A percentile compares a stretch with the other conserved stretches of the same genome.
Conservation (phyloP, 2,888 invertebrate species). For the Coecobrya sp. region DNA sequence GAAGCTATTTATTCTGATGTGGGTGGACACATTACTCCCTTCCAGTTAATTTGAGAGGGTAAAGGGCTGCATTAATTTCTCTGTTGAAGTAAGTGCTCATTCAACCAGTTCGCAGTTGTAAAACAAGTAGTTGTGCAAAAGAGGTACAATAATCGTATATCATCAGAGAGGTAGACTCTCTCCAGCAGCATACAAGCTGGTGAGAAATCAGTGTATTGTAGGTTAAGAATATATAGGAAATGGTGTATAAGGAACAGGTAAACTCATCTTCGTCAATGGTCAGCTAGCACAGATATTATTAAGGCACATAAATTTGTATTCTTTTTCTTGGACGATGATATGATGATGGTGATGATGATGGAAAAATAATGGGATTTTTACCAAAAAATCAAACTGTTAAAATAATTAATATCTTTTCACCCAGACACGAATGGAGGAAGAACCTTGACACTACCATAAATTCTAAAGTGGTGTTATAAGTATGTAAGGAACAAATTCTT, state of each 20-base stretch:
- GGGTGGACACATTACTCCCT: slow-evolving; percentile 83
- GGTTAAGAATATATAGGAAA: background rate
- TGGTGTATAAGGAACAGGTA: background rate
- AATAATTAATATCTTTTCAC: slow-evolving; percentile 71
- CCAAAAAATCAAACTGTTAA: slow-evolving; percentile 69
- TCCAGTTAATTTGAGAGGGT: slow-evolving; percentile 62
- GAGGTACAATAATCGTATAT: slow-evolving; percentile 32
- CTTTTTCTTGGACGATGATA: background rate
- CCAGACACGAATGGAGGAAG: slow-evolving; percentile 4
- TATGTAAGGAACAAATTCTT: background rate
- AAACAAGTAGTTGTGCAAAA: slow-evolving; percentile 40
- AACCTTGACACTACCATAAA: slow-evolving; percentile 35
- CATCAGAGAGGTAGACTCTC: background rate
- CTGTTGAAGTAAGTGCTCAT: slow-evolving; percentile 38
- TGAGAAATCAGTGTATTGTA: too few relatives aligned
- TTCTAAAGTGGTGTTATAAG: background rate
- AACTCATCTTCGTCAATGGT: background rate
- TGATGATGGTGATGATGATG: slow-evolving; percentile 25
- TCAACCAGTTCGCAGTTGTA: background rate
- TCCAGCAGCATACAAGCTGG: too few relatives aligned
- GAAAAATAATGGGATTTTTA: slow-evolving; percentile 75
- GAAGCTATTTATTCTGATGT: slow-evolving; percentile 86
- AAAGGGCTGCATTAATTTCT: slow-evolving; percentile 73
- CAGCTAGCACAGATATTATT: background rate
- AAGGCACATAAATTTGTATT: background rate